phyloP scores from a whole-genome alignment of 2,888 invertebrate genomes.

The Metacarcinus magister region DNA sequence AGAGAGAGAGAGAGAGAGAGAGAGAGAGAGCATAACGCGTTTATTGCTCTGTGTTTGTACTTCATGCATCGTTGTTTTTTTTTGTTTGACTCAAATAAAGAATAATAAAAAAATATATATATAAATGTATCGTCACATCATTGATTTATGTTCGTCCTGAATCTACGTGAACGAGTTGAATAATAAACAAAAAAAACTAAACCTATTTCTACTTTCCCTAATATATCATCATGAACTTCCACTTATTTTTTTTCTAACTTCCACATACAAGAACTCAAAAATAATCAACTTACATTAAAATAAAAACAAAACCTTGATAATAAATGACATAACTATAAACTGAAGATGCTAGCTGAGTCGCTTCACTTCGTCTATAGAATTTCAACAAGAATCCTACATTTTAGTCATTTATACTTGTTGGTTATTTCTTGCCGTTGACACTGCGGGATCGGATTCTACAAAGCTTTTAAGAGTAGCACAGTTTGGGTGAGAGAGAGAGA shows the following conservation, averaged over 20 bases:
- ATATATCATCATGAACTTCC: no score
- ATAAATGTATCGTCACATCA: background rate
- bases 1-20: constrained; percentile 37
- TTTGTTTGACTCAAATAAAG: background rate
- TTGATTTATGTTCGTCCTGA: background rate
- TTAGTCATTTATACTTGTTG: background rate
- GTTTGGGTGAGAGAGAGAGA: background rate
- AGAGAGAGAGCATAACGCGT: constrained; percentile 4
- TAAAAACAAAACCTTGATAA: no score
- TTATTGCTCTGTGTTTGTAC: background rate
- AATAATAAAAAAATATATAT: background rate
- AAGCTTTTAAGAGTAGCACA: background rate
- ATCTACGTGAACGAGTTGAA: background rate
- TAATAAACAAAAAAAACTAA: no score
- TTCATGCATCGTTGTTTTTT: constrained; percentile 8
- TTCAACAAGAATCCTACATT: background rate
- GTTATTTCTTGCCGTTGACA: background rate
- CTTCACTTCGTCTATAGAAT: background rate
- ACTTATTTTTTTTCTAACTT: no score
- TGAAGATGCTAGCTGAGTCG: background rate
- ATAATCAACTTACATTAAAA: no score
- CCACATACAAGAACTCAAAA: no score
- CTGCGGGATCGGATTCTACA: background rate
- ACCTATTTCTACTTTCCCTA: no score
- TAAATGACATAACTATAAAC: background rate